phyloP scores from a whole-genome alignment of 2,888 invertebrate species.

The Bugula neritina region DNA sequence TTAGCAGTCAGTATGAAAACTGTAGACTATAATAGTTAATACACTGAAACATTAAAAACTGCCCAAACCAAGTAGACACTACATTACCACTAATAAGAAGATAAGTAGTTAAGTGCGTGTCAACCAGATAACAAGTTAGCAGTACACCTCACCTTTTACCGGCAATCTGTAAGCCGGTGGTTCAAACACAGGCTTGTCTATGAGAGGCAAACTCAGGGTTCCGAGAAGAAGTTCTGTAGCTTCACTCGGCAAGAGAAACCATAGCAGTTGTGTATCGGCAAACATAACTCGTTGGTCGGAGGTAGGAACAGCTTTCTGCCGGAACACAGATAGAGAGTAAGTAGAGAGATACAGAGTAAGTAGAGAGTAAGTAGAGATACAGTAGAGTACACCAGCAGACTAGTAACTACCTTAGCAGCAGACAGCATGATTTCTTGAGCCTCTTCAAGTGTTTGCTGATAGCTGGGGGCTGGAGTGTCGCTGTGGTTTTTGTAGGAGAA shows the following conservation, averaged over 20 bases:
- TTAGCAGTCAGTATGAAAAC: no score
- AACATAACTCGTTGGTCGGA: conserved; percentile 68
- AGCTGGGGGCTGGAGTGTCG: background rate
- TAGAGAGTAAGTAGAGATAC: no score
- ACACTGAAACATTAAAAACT: no score
- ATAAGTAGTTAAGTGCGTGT: no score
- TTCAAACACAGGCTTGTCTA: background rate
- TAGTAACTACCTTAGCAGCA: background rate
- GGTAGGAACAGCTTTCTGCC: background rate
- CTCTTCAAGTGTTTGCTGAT: background rate
- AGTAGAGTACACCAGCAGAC: no score
- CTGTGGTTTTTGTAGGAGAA: conserved; percentile 52
- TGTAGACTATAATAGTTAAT: no score
- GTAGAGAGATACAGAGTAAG: no score
- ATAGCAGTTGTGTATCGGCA: conserved; percentile 65
- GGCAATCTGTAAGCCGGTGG: background rate
- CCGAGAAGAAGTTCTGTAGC: conserved; percentile 53
- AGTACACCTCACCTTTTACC: background rate
- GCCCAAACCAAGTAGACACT: no score
- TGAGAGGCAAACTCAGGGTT: conserved; percentile 1
- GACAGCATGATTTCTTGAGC: background rate
- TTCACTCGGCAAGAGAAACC: conserved; percentile 85
- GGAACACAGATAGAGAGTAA: no score
- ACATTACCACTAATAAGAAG: no score
- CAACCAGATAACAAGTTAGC: no score